Base-by-base conservation (phyloP, 2,113 vertebrate genomes). In the Microtus richardsoni region DNA sequence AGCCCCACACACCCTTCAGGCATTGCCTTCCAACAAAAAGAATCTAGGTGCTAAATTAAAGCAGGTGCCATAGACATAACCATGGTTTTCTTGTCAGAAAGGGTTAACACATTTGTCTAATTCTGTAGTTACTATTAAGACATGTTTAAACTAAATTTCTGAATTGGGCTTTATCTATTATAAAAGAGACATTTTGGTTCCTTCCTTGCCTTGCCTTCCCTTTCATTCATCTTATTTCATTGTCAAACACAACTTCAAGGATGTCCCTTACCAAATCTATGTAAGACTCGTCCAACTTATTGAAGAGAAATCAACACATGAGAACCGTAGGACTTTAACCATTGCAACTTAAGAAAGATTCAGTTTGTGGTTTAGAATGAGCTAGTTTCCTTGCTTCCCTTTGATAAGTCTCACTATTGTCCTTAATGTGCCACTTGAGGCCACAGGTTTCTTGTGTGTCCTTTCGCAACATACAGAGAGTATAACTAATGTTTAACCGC, bases 241-340 rank as follows among this genome's bases (percentile, higher is more conserved):
- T 83, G n/a, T n/a, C n/a, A 83, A 36, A 77, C 11, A 86, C 49
- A 88, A 85, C 17, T 79, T 26, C 6, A n/a, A 78, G 14, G 1
- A 4, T 49, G 2, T 60, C 77, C 16, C 77, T 83, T 54, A 71
- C 26, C 77, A 60, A n/a, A 68, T 24, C 44, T 24, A 83, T 89
- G 49, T 90, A 52, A 58, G 22, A 66, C 13, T 21, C 22, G n/a
- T 85, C 14, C 0, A 60, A 75, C 4, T 49, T 77, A 70, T 0
- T 92, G 36, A 78, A 68, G 36, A 93, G 95, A 95, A 94, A 28
- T 68, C 71, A 95, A 73, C 49, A 88, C 60, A n/a, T 74, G 54
- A 26, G 4, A 74, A 86, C 14, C 28, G 24, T 28, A 73, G 6
- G 17, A 58, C 54, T 94, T 49, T 54, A 82, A 75, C 22, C 74